These are phyloP conservation scores for Apomyelois bistriatella DNA, from an alignment of 2,888 invertebrate species.

Conservation along the genomic window DNA sequence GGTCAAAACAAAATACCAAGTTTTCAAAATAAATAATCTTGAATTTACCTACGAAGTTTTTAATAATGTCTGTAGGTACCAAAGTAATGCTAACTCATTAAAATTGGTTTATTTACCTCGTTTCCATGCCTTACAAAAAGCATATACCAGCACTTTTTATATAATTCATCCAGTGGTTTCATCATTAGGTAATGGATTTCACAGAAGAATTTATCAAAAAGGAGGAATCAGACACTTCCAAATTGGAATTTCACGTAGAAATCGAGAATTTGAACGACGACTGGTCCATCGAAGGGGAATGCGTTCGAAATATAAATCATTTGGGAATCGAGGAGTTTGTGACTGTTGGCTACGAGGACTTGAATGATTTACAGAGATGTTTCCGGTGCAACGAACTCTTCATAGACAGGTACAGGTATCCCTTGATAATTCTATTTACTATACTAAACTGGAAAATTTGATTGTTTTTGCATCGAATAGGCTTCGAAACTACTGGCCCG, in stretches of 20 bases:
- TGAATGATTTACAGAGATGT: not conserved
- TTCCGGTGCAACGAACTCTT: not conserved
- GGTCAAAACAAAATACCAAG: too few species aligned
- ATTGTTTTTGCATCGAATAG: too few species aligned
- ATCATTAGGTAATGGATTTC: not conserved
- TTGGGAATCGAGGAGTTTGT: not conserved
- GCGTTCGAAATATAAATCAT: too few species aligned
- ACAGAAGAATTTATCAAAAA: not conserved
- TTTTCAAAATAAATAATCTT: too few species aligned
- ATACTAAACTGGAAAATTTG: too few species aligned
- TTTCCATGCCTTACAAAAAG: too few species aligned
- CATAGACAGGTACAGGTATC: not conserved
- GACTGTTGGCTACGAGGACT: not conserved
- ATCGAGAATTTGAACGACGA: not conserved
- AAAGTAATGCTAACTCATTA: too few species aligned
- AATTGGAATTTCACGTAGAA: not conserved
- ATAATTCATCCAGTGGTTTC: not conserved
- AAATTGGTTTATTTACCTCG: too few species aligned
- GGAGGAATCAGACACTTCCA: not conserved
- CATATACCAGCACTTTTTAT: not conserved
- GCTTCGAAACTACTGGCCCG: too few species aligned
- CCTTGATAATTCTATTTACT: not conserved
- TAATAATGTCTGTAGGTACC: too few species aligned
- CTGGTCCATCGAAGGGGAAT: not conserved
- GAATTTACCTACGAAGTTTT: too few species aligned